Evolutionary conservation across 1,140 invertebrate genomes (phyloP).

Genomic region (Drosophila teissieri): DNA sequence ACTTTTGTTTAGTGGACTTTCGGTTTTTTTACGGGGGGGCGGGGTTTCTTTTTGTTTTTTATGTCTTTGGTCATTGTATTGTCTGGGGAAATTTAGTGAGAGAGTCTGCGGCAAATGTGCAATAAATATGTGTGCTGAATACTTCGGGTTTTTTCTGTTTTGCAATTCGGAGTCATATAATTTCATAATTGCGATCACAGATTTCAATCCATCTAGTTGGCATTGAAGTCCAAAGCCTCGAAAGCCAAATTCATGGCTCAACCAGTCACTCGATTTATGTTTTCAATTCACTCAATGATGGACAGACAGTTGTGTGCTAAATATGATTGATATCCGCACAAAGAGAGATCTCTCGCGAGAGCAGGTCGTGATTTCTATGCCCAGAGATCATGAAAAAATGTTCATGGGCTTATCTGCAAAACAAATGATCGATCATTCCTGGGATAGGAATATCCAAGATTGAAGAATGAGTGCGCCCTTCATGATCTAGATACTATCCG

Average conservation of each 20-base stretch:
- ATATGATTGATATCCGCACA: slow-evolving; percentile 69
- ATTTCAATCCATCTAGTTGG: slow-evolving; percentile 39
- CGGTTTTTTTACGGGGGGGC: too few relatives aligned
- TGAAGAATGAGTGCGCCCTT: slow-evolving; percentile 16
- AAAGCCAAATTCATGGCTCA: slow-evolving; percentile 14
- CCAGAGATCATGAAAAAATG: neutral
- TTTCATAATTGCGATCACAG: slow-evolving; percentile 62
- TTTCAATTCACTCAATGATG: slow-evolving; percentile 31
- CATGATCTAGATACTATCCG: slow-evolving; percentile 12
- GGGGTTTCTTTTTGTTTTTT: slow-evolving; percentile 34
- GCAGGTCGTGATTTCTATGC: slow-evolving; percentile 9
- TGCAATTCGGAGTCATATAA: slow-evolving; percentile 1
- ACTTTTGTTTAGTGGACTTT: slow-evolving; percentile 41
- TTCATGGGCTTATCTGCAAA: neutral
- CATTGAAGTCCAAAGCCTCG: slow-evolving; percentile 36
- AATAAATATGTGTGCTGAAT: slow-evolving; percentile 39
- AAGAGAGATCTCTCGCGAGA: slow-evolving; percentile 23
- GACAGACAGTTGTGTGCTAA: slow-evolving; percentile 72
- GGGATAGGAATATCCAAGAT: slow-evolving; percentile 29
- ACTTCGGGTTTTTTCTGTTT: neutral
- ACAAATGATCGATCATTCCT: slow-evolving; percentile 33
- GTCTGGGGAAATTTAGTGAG: slow-evolving; percentile 73
- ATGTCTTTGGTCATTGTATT: slow-evolving; percentile 64
- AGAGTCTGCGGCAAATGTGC: slow-evolving; percentile 42
- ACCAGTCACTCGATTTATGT: slow-evolving; percentile 28